A percentile compares a stretch with the other conserved stretches of the same genome.
Conservation (phyloP, 2,797 vertebrate species). For the Malacoctenus gilli region DNA sequence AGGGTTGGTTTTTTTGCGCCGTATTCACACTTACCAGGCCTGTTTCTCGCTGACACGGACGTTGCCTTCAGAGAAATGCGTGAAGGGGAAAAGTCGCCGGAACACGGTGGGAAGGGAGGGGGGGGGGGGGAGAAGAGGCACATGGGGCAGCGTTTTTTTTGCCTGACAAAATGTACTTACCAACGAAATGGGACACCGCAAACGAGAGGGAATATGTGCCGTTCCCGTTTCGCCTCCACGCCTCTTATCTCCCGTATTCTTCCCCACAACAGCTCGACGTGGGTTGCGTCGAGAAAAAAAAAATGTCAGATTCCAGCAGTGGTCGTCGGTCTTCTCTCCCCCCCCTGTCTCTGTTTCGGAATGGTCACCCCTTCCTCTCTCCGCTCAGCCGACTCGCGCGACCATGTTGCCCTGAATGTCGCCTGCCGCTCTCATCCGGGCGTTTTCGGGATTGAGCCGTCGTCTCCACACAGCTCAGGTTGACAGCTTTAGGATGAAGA, state of each 20-base stretch:
- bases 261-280: constrained; percentile 51
- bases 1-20: constrained; percentile 17
- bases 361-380: constrained; percentile 23
- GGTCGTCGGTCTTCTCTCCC: constrained; percentile 12
- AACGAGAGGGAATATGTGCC: constrained; percentile 33
- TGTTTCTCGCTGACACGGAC: constrained; percentile 27
- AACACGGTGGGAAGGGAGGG: background rate
- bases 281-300: constrained; percentile 62
- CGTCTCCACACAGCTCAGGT: constrained; percentile 46
- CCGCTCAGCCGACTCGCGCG: constrained; percentile 40
- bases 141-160: constrained; percentile 1
- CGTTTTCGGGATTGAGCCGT: constrained; percentile 57
- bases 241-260: constrained; percentile 52
- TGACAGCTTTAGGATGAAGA: constrained; percentile 72
- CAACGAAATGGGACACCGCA: constrained; percentile 67
- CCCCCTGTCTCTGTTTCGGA: no score
- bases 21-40: constrained; percentile 60
- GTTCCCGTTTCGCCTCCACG: constrained; percentile 55
- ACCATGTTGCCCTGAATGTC: constrained; percentile 63
- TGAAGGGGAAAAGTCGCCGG: constrained; percentile 23
- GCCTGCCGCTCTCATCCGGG: constrained; percentile 71
- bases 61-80: constrained; percentile 45
- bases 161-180: constrained; percentile 66
- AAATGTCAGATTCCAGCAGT: constrained; percentile 70
- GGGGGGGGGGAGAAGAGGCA: background rate